Percentiles rank a stretch among this genome's conserved stretches.
Evolutionary conservation across 2,113 vertebrate species (phyloP).

Genomic region (Rhinogobius similis): DNA sequence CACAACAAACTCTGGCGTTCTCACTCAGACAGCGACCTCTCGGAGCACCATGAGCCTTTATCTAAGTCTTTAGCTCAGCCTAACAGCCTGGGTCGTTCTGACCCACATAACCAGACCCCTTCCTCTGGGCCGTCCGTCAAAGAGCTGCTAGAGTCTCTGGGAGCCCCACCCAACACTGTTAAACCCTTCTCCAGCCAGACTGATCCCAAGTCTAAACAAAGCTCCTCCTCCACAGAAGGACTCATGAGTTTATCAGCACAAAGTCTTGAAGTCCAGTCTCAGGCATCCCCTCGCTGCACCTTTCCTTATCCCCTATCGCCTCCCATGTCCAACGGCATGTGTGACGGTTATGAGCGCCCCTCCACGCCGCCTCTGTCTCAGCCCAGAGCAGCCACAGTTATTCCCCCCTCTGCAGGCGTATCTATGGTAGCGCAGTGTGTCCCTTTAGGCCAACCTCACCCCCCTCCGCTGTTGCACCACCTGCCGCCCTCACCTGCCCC

Average conservation of each 20-base stretch:
- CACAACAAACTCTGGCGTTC: constrained; percentile 96
- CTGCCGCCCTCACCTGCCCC: constrained; percentile 30
- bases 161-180: constrained; percentile 11
- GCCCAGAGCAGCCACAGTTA: constrained; percentile 63
- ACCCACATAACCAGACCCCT: constrained; percentile 82
- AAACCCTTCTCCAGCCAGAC: constrained; percentile 53
- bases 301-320: constrained; percentile 25
- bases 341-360: constrained; percentile 47
- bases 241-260: constrained; percentile 4
- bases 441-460: constrained; percentile 50
- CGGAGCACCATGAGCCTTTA: constrained; percentile 87
- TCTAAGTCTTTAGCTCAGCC: constrained; percentile 63
- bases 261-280: constrained; percentile 12
- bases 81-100: constrained; percentile 66
- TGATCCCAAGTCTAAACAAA: constrained; percentile 34
- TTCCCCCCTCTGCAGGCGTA: constrained; percentile 53
- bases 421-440: constrained; percentile 42
- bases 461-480: constrained; percentile 52
- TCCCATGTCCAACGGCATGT: constrained; percentile 59
- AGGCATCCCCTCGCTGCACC: constrained; percentile 10
- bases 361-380: constrained; percentile 43
- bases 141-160: constrained; percentile 78
- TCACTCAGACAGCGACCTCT: constrained; percentile 94
- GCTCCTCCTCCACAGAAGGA: constrained; percentile 26
- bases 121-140: constrained; percentile 84